Percentiles rank a stretch among this genome's conserved stretches.
Evolutionary conservation across 2,113 vertebrate species (phyloP).

Genomic region (Elachura formosa): DNA sequence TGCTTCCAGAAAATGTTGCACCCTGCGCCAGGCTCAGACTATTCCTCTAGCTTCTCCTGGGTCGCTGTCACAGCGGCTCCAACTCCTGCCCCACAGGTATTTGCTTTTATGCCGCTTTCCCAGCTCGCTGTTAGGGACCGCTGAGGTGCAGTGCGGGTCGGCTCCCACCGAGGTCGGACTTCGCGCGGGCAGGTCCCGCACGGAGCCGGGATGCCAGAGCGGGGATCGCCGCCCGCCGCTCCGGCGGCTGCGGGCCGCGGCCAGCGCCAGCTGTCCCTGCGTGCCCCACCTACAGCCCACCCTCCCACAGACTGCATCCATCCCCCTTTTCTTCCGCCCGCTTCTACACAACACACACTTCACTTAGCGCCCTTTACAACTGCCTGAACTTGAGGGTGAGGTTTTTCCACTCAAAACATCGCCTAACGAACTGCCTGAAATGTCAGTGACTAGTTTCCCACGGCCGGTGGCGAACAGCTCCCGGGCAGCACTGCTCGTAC

Average conservation of each 20-base stretch:
- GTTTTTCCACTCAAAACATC: background rate
- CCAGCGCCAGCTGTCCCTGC: accelerated
- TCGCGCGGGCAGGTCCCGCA: background rate
- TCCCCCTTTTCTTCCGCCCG: background rate
- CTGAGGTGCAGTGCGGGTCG: accelerated
- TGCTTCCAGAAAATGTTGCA: background rate
- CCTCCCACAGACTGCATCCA: background rate
- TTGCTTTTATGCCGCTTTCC: background rate
- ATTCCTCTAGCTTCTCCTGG: background rate
- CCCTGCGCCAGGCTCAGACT: accelerated
- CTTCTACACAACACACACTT: too few relatives aligned
- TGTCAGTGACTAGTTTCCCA: accelerated
- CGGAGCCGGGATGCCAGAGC: accelerated
- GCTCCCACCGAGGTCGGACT: accelerated
- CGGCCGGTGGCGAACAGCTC: too few relatives aligned
- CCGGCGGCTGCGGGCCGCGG: background rate
- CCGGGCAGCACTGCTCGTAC: too few relatives aligned
- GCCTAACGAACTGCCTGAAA: background rate
- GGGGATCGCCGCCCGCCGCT: accelerated
- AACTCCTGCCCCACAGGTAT: accelerated
- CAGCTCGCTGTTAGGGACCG: accelerated
- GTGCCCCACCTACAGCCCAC: background rate
- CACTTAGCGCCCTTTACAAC: background rate
- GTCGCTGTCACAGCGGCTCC: accelerated
- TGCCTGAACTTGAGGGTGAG: background rate